Base-by-base conservation (phyloP, 2,888 invertebrate species). In the Therioaphis trifolii region DNA sequence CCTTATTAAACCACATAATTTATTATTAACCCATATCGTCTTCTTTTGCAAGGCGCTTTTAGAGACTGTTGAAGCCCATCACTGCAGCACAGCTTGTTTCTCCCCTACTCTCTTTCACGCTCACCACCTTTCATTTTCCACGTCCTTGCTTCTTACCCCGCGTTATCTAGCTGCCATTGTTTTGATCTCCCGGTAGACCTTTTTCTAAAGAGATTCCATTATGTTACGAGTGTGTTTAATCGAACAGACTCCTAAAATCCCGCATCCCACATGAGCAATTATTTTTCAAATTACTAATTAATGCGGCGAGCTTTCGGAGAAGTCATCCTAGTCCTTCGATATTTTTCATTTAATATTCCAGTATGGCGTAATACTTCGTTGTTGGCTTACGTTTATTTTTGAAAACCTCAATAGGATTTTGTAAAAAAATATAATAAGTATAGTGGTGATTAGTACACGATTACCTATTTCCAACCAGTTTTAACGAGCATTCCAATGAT, bases 1-100 rank as follows among this genome's bases (percentile, higher is more conserved):
- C 29, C 29, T 76, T 46, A 27, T 7, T 61, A 27, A 2, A 27
- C 5, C n/a, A 35, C 21, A 18, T 66, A 21, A 49, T 77, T 49
- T 77, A 77, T 77, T 77, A 35, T 63, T 49, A 49, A 77, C 15
- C 49, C 35, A 18, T 9, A 21, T 27, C 29, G 63, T n/a, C 46
- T 49, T n/a, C 46, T 18, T 43, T 63, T 29, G 4, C 12, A 63
- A n/a, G n/a, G n/a, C n/a, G 21, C 14, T 21, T 66, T 35, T 49
- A 24, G 40, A 74, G 9, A 43, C 3, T n/a, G 61, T 46, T 27
- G 15, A 40, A 14, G 29, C n/a, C 74, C 55, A n/a, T 66, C n/a
- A 21, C 58, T 5, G 58, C 18, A 43, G 2, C 15, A 15, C 15
- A 15, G 55, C 21, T 55, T 40, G 21, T 35, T 74, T 12, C 7